Evolutionary conservation across 2,113 vertebrate genomes (phyloP).

Genomic region (Chaetodon auriga): DNA sequence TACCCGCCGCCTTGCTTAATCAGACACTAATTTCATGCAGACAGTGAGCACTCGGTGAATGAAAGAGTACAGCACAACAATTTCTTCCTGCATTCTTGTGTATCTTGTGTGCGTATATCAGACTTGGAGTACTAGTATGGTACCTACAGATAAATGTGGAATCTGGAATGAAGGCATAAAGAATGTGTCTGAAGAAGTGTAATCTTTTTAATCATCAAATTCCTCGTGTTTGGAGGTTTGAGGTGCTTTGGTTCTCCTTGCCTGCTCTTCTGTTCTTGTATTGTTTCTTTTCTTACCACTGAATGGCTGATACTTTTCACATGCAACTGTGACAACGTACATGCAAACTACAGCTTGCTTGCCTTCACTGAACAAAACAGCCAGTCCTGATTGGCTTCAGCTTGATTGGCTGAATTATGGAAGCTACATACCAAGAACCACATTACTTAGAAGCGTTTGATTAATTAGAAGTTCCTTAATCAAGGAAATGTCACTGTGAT

Average conservation of each 20-base stretch:
- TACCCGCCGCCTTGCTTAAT: constrained; percentile 46
- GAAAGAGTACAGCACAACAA: neutral
- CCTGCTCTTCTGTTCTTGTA: neutral
- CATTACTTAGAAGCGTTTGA: constrained; percentile 38
- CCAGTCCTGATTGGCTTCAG: constrained; percentile 26
- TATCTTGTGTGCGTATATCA: neutral
- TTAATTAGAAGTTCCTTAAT: constrained; percentile 41
- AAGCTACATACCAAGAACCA: constrained; percentile 4
- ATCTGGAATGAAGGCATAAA: too few species aligned
- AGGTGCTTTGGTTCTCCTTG: neutral
- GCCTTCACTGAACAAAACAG: constrained; percentile 16
- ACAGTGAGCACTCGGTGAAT: constrained; percentile 23
- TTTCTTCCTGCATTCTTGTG: neutral
- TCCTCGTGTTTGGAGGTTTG: too few species aligned
- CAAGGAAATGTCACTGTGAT: constrained; percentile 20
- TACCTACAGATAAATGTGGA: too few species aligned
- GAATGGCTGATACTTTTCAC: neutral
- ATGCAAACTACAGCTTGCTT: neutral
- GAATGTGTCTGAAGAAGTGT: too few species aligned
- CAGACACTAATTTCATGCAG: constrained; percentile 34
- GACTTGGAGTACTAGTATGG: too few species aligned
- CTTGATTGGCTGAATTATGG: constrained; percentile 50
- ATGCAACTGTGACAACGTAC: neutral
- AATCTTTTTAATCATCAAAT: too few species aligned
- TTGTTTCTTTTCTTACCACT: neutral